Base-by-base conservation (phyloP, 2,113 vertebrate genomes). In the Cariama cristata region DNA sequence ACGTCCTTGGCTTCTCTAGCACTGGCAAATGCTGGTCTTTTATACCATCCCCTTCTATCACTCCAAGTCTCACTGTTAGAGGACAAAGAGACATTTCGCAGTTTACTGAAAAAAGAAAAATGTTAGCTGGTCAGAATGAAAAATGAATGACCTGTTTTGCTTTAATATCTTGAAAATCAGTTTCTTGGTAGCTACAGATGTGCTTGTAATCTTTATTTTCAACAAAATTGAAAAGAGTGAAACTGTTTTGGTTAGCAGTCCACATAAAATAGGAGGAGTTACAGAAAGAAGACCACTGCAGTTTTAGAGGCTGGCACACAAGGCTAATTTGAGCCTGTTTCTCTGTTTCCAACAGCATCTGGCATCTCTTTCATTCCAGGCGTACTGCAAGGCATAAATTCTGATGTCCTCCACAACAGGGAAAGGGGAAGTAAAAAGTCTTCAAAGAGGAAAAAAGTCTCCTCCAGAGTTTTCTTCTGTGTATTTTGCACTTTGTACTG, bases 1-100 rank as follows among this genome's bases (percentile, higher is more conserved):
- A 97, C 40, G 58, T 95, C 80, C 92, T 96, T 88, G 92, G 71
- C 93, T 97, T 88, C 89, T 91, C 63, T 14, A 92, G 68, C 79
- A 85, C 30, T 88, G 80, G 72, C 80, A 86, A 97, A 93, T 22
- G 67, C 83, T 94, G 1, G 2, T 62, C 91, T 93, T 94, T 96
- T 87, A 91, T 53, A 92, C 47, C 71, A 82, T 67, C 77, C 72
- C 64, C 14, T 96, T 92, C 62, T 89, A 81, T 66, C 74, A 71
- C 82, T 92, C 96, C 60, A 82, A 84, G 71, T 60, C 76, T 30
- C 81, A 28, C 28, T 44, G 62, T 92, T 28, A 83, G 30, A 95
- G 81, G 62, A 76, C 90, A 92, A 80, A 74, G 84, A 86, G 68
- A 71, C 52, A 76, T 87, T 95, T 58, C 85, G 26, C 75, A 91